These are phyloP conservation scores for Chloroceryle aenea DNA, from an alignment of 2,113 vertebrate species.

Conservation along the genomic window DNA sequence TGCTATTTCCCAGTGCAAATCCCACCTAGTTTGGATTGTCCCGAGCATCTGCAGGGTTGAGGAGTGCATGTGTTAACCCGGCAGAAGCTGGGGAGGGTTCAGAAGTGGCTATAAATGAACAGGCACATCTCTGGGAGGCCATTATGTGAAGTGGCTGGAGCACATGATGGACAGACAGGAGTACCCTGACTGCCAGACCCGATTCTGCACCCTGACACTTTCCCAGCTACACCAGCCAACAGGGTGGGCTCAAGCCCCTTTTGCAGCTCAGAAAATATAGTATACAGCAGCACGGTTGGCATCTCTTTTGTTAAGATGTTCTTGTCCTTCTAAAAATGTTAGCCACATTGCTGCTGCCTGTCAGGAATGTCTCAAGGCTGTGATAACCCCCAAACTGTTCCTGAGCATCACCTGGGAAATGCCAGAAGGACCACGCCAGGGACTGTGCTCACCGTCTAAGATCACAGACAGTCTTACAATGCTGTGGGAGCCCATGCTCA, in stretches of 20 bases:
- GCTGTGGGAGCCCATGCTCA: rapidly evolving
- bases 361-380: not conserved
- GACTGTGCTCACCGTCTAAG: not conserved
- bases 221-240: not conserved
- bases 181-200: not conserved
- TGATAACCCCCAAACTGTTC: not conserved
- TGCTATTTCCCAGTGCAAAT: not conserved
- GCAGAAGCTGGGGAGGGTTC: not conserved
- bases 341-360: rapidly evolving
- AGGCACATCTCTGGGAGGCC: not conserved
- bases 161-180: not conserved
- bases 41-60: not conserved
- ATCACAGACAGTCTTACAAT: not conserved
- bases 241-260: rapidly evolving
- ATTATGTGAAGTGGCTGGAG: not conserved
- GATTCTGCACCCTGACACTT: not conserved
- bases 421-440: not conserved
- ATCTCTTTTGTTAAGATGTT: not conserved
- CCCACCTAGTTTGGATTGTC: not conserved
- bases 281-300: not conserved
- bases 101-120: not conserved
- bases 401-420: not conserved
- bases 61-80: not conserved
- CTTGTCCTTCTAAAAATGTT: not conserved
- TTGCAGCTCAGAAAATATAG: not conserved